These are phyloP conservation scores for Caprella mutica DNA, from an alignment of 2,888 invertebrate genomes.

Conservation along the genomic window DNA sequence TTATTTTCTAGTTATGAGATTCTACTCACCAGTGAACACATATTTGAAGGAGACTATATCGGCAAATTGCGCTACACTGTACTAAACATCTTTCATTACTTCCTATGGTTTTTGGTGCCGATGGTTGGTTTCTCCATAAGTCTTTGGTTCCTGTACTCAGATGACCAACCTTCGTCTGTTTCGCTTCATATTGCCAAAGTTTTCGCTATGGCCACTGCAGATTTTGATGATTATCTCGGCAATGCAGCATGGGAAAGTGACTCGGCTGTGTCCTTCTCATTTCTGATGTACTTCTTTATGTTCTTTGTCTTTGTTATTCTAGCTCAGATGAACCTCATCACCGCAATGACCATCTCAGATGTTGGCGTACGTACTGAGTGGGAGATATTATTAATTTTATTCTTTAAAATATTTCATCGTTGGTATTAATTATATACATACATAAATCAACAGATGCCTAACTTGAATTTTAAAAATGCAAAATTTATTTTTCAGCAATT, in stretches of 20 bases:
- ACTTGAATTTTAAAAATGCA: too few relatives aligned
- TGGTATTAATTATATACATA: too few relatives aligned
- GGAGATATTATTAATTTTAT: too few relatives aligned
- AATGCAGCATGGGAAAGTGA: neutral
- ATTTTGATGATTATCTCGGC: neutral
- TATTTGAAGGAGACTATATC: constrained; percentile 1
- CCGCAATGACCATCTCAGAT: constrained; percentile 3
- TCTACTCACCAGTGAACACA: too few relatives aligned
- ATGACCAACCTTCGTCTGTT: neutral
- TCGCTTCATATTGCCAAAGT: constrained; percentile 5
- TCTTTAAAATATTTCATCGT: too few relatives aligned
- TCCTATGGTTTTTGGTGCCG: neutral
- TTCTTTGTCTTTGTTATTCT: neutral
- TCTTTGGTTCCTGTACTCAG: constrained; percentile 6
- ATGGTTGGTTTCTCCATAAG: neutral
- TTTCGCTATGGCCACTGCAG: neutral
- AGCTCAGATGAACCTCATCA: neutral
- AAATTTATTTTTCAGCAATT: neutral
- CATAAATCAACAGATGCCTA: too few relatives aligned
- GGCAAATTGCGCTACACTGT: constrained; percentile 6
- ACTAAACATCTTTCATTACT: constrained; percentile 4
- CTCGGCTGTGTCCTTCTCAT: neutral
- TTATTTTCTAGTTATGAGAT: too few relatives aligned
- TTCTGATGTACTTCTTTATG: neutral
- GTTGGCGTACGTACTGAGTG: constrained; percentile 1